Evolutionary conservation across 2,888 invertebrate genomes (phyloP), one percentile per base, ranked within the genome.

Genomic region (Drosophila mimica): DNA sequence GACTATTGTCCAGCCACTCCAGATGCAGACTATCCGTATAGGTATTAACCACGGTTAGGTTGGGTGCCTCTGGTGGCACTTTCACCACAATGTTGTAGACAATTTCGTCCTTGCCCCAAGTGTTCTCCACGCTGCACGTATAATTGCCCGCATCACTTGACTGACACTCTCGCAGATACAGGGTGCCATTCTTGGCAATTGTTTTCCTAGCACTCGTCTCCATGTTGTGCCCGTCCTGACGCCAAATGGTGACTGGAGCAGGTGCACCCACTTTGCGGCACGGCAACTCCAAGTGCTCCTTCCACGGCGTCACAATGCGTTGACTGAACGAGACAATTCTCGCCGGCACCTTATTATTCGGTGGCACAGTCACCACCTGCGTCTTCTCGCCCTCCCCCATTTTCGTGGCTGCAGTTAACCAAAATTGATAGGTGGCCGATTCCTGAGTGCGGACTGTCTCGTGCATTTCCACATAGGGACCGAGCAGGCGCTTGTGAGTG

Each of bases 71-170:
- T 0, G 98, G 98, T 6, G 98, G 97, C 60, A 97, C 97, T 93
- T 96, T 94, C 58, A 96, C 95, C 83, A 95, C 83, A 70, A 93
- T 88, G 67, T 95, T 95, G 92, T 97, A 97, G 0, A 96, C 95
- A 72, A 98, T 97, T 86, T 96, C 96, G 92, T 97, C 98, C 64
- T 95, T 95, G 3, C 97, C 97, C 93, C 97, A 96, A 13, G 95
- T 94, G 92, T 98, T 98, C 90, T 97, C 97, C 0, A 97, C 97
- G 40, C 95, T 94, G 91, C 98, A 98, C 0, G 97, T 97, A 93
- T 98, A 98, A 93, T 98, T 98, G 17, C 97, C 98, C 82, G 96
- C 96, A 93, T 98, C 98, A 30, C 95, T 95, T 80, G 96, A 96
- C 91, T 97, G 97, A 40, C 92, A 94, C 78, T 96, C 97, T 92